Conservation (phyloP, 1,140 invertebrate genomes). For the Arctopsyche grandis region DNA sequence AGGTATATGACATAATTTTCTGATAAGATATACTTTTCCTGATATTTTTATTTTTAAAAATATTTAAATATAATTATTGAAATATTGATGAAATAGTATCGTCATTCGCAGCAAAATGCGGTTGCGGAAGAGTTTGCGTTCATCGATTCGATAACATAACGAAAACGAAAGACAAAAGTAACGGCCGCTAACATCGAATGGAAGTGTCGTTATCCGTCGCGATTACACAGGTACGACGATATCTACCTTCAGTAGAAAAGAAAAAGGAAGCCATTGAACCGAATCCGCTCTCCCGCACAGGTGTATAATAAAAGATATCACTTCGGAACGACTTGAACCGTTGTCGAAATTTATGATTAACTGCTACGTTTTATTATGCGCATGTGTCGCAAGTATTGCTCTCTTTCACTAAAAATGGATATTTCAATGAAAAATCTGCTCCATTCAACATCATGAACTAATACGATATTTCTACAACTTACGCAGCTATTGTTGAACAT, state of each 20-base stretch:
- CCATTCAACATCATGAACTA: too few species aligned
- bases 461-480: too few species aligned
- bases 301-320: slow-evolving; percentile 31
- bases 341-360: slow-evolving; percentile 31
- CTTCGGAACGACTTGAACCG: slow-evolving; percentile 17
- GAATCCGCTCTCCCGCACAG: neutral
- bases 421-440: too few species aligned
- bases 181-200: slow-evolving; percentile 33
- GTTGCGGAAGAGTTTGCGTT: neutral
- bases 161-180: slow-evolving; percentile 37
- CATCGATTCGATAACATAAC: slow-evolving; percentile 2
- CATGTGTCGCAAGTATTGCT: slow-evolving; percentile 3
- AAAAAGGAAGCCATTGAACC: neutral
- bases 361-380: slow-evolving; percentile 19
- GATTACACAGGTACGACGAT: slow-evolving; percentile 24
- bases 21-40: too few species aligned
- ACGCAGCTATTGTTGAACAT: too few species aligned
- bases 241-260: neutral
- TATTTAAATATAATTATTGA: too few species aligned
- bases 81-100: too few species aligned
- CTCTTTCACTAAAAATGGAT: neutral
- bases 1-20: too few species aligned
- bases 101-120: too few species aligned
- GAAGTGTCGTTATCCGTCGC: slow-evolving; percentile 37
- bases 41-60: too few species aligned